Percentiles rank a stretch among this genome's conserved stretches.
Evolutionary conservation across 2,797 vertebrate species (phyloP).

Genomic region (Eutrigla gurnardus): DNA sequence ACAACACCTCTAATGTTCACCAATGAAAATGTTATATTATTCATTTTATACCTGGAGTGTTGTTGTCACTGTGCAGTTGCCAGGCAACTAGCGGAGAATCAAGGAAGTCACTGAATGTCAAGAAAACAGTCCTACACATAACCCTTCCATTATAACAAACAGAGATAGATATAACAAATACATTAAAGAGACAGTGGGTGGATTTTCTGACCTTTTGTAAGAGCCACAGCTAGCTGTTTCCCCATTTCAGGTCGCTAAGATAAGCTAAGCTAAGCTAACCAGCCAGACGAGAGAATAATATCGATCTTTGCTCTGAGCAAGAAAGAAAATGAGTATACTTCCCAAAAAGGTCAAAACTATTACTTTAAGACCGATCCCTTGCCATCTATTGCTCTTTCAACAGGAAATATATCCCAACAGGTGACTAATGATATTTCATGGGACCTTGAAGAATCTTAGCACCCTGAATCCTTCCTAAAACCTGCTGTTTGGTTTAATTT

Average conservation of each 20-base stretch:
- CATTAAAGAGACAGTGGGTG: background rate
- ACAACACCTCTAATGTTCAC: background rate
- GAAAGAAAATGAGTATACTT: background rate
- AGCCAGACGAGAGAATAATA: background rate
- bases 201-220: background rate
- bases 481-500: slow-evolving; percentile 19
- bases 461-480: background rate
- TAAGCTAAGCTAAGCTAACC: slow-evolving; percentile 27
- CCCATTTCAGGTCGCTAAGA: background rate
- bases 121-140: background rate
- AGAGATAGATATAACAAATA: background rate
- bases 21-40: background rate
- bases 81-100: background rate
- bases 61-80: background rate
- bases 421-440: background rate
- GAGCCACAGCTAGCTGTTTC: background rate
- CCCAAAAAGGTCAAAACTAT: background rate
- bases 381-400: background rate
- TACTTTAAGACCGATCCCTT: background rate
- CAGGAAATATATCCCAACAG: background rate
- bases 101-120: background rate
- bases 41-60: background rate
- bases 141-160: background rate
- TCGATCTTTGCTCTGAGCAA: background rate
- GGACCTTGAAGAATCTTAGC: background rate